Evolutionary conservation across 2,113 vertebrate genomes (phyloP).

Genomic region (Marmota monax): DNA sequence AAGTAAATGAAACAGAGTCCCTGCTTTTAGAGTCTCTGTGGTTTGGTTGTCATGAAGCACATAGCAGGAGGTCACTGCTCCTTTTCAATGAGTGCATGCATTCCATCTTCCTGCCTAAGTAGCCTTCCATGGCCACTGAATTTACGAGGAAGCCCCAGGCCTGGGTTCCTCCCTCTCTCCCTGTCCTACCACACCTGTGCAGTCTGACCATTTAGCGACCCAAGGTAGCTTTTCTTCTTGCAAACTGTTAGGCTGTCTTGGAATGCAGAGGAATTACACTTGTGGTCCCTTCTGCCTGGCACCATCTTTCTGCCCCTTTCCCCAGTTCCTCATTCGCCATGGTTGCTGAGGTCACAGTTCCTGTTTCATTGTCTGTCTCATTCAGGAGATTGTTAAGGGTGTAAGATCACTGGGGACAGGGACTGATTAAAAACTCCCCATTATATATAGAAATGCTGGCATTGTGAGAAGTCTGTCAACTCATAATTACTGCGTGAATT

Average conservation of each 20-base stretch:
- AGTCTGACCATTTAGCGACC: background rate
- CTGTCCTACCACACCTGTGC: background rate
- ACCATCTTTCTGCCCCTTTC: background rate
- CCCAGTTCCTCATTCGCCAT: background rate
- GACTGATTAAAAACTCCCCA: background rate
- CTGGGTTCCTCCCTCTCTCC: background rate
- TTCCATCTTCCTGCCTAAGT: background rate
- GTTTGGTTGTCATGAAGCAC: background rate
- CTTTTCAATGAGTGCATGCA: background rate
- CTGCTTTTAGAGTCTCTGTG: conserved; percentile 1
- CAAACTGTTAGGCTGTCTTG: background rate
- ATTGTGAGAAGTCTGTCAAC: background rate
- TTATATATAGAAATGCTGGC: background rate
- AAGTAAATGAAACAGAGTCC: background rate
- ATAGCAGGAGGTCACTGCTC: background rate
- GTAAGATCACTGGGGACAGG: background rate
- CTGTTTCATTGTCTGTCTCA: background rate
- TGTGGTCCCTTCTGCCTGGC: background rate
- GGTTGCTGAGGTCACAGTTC: background rate
- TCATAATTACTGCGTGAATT: background rate
- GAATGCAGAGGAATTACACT: background rate
- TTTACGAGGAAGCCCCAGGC: background rate
- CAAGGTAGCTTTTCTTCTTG: background rate
- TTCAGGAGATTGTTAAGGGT: background rate
- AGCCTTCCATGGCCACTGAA: background rate